Conservation (phyloP, 2,797 vertebrate species). For the Pygocentrus nattereri region DNA sequence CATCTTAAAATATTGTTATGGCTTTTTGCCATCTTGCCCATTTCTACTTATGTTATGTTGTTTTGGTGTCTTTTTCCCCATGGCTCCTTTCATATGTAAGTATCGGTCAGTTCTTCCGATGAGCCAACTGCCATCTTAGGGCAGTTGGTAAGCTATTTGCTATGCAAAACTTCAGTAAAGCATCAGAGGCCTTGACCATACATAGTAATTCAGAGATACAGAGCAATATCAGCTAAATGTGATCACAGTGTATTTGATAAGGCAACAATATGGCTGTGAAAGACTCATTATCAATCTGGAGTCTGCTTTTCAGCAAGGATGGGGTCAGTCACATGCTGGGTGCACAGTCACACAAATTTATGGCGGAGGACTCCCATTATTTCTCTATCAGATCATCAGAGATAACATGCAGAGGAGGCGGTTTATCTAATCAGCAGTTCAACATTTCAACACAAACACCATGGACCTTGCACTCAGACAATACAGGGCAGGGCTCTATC, state of each 20-base stretch:
- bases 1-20: too few relatives aligned
- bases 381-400: constrained; percentile 28
- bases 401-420: constrained; percentile 3
- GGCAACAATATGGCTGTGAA: not conserved
- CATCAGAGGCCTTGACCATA: constrained; percentile 1
- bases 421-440: constrained; percentile 55
- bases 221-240: constrained; percentile 35
- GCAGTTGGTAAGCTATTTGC: constrained; percentile 2
- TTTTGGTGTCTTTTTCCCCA: not conserved
- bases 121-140: not conserved
- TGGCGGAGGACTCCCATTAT: not conserved
- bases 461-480: constrained; percentile 51
- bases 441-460: constrained; percentile 39
- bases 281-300: constrained; percentile 8
- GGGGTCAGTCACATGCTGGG: constrained; percentile 25
- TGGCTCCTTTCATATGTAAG: not conserved
- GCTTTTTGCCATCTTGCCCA: too few relatives aligned
- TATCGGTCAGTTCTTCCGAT: not conserved
- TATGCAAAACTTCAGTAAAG: not conserved
- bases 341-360: constrained; percentile 24
- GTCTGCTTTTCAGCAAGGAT: not conserved
- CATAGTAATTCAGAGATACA: not conserved
- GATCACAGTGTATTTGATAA: constrained; percentile 1
- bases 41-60: not conserved
- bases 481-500: constrained; percentile 20